phyloP scores from a whole-genome alignment of 2,888 invertebrate species.

The Leptura quadrifasciata region DNA sequence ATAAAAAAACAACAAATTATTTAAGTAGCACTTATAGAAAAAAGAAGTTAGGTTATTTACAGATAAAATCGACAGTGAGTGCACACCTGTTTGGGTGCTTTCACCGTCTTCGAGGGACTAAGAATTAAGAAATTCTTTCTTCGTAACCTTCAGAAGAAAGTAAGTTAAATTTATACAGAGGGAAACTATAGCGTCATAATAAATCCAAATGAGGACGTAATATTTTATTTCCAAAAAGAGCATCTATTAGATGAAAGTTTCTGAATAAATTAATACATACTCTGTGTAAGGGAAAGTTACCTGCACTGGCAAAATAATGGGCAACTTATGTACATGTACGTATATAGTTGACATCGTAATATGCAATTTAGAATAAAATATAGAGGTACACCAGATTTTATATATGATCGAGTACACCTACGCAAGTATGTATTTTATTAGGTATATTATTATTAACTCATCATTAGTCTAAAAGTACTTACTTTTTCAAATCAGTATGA shows the following conservation, averaged over 20 bases:
- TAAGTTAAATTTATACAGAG: slow-evolving; percentile 49
- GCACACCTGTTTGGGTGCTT: slow-evolving; percentile 60
- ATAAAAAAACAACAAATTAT: not conserved
- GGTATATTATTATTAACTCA: no score
- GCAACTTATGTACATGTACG: no score
- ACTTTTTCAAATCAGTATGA: no score
- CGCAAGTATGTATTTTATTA: no score
- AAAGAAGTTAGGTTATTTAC: slow-evolving; percentile 38
- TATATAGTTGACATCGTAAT: slow-evolving; percentile 10
- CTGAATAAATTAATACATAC: slow-evolving; percentile 31
- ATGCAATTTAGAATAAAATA: slow-evolving; percentile 21
- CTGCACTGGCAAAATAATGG: not conserved
- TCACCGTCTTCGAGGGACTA: slow-evolving; percentile 64
- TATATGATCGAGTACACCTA: no score
- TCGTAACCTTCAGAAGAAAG: slow-evolving; percentile 63
- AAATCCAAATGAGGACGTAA: slow-evolving; percentile 57
- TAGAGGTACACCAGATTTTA: not conserved
- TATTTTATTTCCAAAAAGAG: slow-evolving; percentile 47
- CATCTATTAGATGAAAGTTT: slow-evolving; percentile 39
- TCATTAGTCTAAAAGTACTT: no score
- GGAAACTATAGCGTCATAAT: slow-evolving; percentile 53
- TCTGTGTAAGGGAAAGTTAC: slow-evolving; percentile 36
- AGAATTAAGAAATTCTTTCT: slow-evolving; percentile 60
- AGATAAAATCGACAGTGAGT: slow-evolving; percentile 56
- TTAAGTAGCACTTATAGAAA: slow-evolving; percentile 11